phyloP scores from a whole-genome alignment of 2,797 vertebrate genomes.

The Halcyon leucocephala region DNA sequence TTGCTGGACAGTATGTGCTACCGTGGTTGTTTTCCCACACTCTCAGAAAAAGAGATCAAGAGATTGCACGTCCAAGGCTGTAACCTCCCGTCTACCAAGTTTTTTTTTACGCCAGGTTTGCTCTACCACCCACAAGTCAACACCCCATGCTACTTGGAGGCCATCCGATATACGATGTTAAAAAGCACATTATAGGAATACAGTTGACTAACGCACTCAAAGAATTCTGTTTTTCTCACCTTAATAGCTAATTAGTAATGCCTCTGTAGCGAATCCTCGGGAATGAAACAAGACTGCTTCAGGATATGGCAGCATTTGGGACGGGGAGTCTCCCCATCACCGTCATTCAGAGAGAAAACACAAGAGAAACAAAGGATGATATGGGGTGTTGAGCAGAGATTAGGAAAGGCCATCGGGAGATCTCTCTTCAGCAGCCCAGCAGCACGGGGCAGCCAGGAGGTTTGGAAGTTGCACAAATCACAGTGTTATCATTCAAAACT shows the following conservation, averaged over 20 bases:
- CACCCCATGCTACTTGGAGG: not conserved
- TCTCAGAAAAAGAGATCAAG: slow-evolving; percentile 26
- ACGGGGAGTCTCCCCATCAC: not conserved
- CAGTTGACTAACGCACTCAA: not conserved
- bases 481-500: not conserved
- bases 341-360: not conserved
- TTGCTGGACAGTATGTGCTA: not conserved
- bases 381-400: not conserved
- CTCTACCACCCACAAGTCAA: not conserved
- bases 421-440: not conserved
- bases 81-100: not conserved
- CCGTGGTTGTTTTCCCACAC: not conserved
- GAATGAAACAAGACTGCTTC: not conserved
- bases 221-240: not conserved
- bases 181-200: not conserved
- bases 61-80: not conserved
- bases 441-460: not conserved
- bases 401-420: not conserved
- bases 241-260: not conserved
- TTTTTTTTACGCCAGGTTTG: slow-evolving; percentile 34
- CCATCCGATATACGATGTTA: not conserved
- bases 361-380: not conserved
- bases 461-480: not conserved
- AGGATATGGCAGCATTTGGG: not conserved
- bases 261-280: not conserved